Percentiles rank a stretch among this genome's conserved stretches.
Evolutionary conservation across 2,113 vertebrate species (phyloP).

Genomic region (Chionis minor): DNA sequence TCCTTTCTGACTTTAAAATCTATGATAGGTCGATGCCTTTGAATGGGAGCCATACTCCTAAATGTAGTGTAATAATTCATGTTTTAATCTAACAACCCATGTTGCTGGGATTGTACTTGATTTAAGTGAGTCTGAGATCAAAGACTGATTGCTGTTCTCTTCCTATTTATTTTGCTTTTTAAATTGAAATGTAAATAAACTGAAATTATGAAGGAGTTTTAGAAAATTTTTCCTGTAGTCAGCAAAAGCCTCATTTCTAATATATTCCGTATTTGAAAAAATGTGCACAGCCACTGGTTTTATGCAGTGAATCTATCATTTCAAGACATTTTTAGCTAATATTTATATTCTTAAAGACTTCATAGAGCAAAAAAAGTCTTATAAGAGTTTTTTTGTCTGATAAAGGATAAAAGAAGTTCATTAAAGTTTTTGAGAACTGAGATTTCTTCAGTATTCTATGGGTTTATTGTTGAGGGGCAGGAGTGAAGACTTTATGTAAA

Average conservation of each 20-base stretch:
- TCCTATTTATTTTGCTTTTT: not conserved
- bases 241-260: not conserved
- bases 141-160: not conserved
- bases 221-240: not conserved
- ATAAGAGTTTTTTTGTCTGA: not conserved
- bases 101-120: not conserved
- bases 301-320: rapidly evolving
- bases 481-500: not conserved
- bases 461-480: not conserved
- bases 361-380: not conserved
- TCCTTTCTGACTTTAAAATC: not conserved
- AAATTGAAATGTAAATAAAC: not conserved
- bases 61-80: not conserved
- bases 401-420: not conserved
- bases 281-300: not conserved
- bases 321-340: not conserved
- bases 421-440: not conserved
- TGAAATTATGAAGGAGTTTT: not conserved
- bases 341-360: not conserved
- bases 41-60: not conserved
- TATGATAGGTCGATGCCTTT: not conserved
- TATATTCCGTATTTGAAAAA: not conserved
- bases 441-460: not conserved
- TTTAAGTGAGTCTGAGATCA: not conserved
- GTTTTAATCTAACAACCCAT: not conserved